A percentile compares a stretch with the other conserved stretches of the same genome.
Conservation (phyloP, 2,113 vertebrate species). For the Archocentrus centrarchus region DNA sequence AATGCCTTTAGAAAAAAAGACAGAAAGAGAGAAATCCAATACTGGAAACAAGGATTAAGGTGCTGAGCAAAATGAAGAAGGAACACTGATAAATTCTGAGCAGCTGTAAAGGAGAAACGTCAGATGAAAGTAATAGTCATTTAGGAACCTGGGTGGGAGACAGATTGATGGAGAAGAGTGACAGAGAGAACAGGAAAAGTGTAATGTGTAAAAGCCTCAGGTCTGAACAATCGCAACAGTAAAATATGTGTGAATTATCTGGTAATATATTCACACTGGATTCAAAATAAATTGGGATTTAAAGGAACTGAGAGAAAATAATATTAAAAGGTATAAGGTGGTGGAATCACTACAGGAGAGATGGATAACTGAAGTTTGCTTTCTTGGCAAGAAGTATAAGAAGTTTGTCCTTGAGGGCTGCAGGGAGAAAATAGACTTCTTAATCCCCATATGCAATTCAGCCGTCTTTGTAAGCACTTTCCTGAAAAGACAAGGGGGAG, state of each 20-base stretch:
- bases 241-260: slow-evolving; percentile 15
- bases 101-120: slow-evolving; percentile 27
- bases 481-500: background rate
- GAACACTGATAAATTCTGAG: slow-evolving; percentile 12
- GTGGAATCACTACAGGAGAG: slow-evolving; percentile 11
- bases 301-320: slow-evolving; percentile 14
- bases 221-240: background rate
- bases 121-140: slow-evolving; percentile 38
- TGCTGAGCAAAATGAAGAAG: slow-evolving; percentile 3
- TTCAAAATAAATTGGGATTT: slow-evolving; percentile 15
- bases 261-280: background rate
- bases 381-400: slow-evolving; percentile 59
- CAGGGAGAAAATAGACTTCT: slow-evolving; percentile 62
- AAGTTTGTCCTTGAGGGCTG: slow-evolving; percentile 71
- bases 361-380: slow-evolving; percentile 53
- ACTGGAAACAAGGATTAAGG: background rate
- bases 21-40: background rate
- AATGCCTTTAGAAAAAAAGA: background rate
- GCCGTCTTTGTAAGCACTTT: slow-evolving; percentile 74
- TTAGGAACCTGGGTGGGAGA: slow-evolving; percentile 14
- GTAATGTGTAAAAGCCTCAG: background rate
- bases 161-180: slow-evolving; percentile 1
- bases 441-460: slow-evolving; percentile 65
- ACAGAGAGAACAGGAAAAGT: slow-evolving; percentile 20
- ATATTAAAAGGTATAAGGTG: slow-evolving; percentile 7